Conservation (phyloP, 2,113 vertebrate genomes). For the Ranitomeya variabilis region DNA sequence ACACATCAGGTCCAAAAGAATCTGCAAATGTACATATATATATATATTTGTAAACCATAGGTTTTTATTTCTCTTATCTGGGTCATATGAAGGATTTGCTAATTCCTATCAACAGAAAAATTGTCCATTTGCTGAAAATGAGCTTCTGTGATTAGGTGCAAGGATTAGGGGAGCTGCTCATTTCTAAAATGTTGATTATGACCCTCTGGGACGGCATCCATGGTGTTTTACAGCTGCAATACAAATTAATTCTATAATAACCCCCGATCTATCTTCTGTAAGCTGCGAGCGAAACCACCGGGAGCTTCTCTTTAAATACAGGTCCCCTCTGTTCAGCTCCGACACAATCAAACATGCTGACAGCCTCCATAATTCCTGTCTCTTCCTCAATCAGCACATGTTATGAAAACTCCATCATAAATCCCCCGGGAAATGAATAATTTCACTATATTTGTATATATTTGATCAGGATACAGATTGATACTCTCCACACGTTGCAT, state of each 20-base stretch:
- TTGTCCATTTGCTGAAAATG: constrained; percentile 4
- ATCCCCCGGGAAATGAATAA: constrained; percentile 65
- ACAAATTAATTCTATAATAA: constrained; percentile 47
- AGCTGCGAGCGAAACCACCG: not conserved
- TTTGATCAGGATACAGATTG: constrained; percentile 17
- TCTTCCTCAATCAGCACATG: constrained; percentile 62
- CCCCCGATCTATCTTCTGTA: not conserved
- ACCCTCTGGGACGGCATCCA: constrained; percentile 24
- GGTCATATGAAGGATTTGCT: not conserved
- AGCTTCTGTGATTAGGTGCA: constrained; percentile 2
- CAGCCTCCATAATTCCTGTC: constrained; percentile 61
- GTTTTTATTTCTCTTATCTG: not conserved
- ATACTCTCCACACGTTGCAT: not conserved
- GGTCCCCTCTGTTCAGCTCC: constrained; percentile 18
- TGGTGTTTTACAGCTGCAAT: constrained; percentile 29
- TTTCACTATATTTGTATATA: constrained; percentile 61
- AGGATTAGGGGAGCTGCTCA: constrained; percentile 33
- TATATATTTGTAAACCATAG: not conserved
- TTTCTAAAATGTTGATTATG: constrained; percentile 38
- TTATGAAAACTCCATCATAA: constrained; percentile 58
- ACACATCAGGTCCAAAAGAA: not conserved
- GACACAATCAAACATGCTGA: constrained; percentile 41
- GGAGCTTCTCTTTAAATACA: constrained; percentile 50
- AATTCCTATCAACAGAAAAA: constrained; percentile 2
- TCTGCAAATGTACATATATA: not conserved